These are phyloP conservation scores for Chrysolina haemoptera DNA, from an alignment of 2,888 invertebrate species.

Conservation along the genomic window DNA sequence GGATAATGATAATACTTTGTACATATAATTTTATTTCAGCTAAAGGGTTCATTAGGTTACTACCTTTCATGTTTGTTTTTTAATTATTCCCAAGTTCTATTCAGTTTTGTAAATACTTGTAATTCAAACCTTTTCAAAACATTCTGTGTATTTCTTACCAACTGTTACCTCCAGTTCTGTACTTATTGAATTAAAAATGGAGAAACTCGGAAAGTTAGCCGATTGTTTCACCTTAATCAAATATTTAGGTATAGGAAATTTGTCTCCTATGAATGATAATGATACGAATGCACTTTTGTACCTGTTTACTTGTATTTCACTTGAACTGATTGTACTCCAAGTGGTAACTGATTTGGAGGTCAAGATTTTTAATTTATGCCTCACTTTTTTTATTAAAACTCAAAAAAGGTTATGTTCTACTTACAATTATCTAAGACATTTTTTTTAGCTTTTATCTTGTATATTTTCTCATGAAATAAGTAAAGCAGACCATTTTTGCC, in stretches of 20 bases:
- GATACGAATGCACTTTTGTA: neutral
- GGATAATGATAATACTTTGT: conserved; percentile 65
- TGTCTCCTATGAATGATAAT: neutral
- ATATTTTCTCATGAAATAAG: neutral
- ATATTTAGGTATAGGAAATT: neutral
- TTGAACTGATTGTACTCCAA: neutral
- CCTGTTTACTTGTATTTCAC: neutral
- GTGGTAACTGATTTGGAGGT: no score
- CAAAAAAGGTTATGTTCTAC: no score
- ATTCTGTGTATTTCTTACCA: neutral
- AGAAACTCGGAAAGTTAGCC: neutral
- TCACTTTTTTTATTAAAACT: no score
- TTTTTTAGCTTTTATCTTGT: no score
- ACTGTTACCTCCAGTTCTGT: neutral
- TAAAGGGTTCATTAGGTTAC: neutral
- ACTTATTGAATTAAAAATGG: neutral
- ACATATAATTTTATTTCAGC: conserved; percentile 59
- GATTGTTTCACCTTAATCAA: neutral
- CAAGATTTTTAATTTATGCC: no score
- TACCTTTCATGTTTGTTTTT: neutral
- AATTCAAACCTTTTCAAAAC: neutral
- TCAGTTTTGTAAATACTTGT: neutral
- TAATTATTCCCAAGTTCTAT: neutral
- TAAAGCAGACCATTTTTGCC: neutral
- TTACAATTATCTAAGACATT: no score